Evolutionary conservation across 2,113 vertebrate genomes (phyloP), one percentile per base, ranked within the genome.

Genomic region (Tenrec ecaudatus): DNA sequence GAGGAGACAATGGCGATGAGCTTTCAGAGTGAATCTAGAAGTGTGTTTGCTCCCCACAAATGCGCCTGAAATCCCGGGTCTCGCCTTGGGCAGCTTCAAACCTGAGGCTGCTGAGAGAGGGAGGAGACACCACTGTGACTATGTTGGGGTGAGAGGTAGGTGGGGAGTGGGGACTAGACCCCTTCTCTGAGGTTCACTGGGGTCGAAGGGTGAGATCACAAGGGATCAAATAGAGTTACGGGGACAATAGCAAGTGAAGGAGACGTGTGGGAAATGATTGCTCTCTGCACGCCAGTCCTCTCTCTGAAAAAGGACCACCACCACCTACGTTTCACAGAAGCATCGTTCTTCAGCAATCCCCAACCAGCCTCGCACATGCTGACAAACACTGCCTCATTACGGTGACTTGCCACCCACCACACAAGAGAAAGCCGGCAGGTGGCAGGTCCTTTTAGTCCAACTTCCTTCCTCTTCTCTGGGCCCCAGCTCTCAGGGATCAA

Each of bases 281-380:
- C 73, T 79, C 75, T 33, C n/a, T 1, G n/a, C 6, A 22, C 14
- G 1, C 0, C 11, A 19, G 25, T 76, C 64, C 2, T 43, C 40
- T 12, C n/a, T 5, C 36, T 2, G 12, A 57, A 31, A 1, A 0
- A n/a, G 82, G 47, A 68, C 27, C 31, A 23, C 4, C 2, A 7
- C 40, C 7, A 14, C 84, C 53, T 10, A 1, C 29, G 16, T 33
- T 19, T 22, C 79, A 17, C 73, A n/a, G 90, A 10, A 75, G n/a
- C 0, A 9, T n/a, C 0, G 29, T 82, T 66, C 66, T 19, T 64
- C 29, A 1, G 38, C 82, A 15, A 53, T 33, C 60, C 29, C 29
- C 25, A 27, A n/a, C 36, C 25, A 22, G n/a, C 38, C 33, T 91
- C 76, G 86, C 79, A 91, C 33, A 1, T 10, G n/a, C 3, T 87